Conservation (phyloP, 2,113 vertebrate genomes). For the Plecotus auritus region DNA sequence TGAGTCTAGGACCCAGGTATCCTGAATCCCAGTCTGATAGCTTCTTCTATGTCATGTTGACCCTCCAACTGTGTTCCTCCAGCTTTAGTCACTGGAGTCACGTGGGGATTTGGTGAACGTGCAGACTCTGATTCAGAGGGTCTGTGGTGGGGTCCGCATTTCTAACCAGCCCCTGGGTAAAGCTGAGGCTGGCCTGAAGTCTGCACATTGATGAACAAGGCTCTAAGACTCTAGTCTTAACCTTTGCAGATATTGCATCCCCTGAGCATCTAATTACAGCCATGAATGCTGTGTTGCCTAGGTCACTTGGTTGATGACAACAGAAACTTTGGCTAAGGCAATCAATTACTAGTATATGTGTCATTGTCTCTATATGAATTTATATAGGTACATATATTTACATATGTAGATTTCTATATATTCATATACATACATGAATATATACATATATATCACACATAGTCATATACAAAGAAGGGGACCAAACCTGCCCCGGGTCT, state of each 20-base stretch:
- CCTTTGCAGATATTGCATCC: neutral
- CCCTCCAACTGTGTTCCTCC: neutral
- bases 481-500: neutral
- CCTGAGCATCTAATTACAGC: neutral
- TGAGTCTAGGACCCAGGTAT: neutral
- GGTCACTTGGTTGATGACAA: too few relatives aligned
- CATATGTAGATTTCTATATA: neutral
- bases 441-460: neutral
- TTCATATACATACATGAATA: neutral
- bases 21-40: neutral
- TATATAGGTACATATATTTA: neutral
- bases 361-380: neutral
- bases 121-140: neutral
- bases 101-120: neutral
- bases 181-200: neutral
- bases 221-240: neutral
- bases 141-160: neutral
- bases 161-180: neutral
- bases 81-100: fast-evolving
- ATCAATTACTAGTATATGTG: too few relatives aligned
- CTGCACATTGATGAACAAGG: neutral
- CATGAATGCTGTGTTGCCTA: neutral
- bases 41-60: neutral
- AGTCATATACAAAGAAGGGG: neutral
- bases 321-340: too few relatives aligned